Conservation (phyloP, 2,797 vertebrate species). For the Mormyrops boulengeri region DNA sequence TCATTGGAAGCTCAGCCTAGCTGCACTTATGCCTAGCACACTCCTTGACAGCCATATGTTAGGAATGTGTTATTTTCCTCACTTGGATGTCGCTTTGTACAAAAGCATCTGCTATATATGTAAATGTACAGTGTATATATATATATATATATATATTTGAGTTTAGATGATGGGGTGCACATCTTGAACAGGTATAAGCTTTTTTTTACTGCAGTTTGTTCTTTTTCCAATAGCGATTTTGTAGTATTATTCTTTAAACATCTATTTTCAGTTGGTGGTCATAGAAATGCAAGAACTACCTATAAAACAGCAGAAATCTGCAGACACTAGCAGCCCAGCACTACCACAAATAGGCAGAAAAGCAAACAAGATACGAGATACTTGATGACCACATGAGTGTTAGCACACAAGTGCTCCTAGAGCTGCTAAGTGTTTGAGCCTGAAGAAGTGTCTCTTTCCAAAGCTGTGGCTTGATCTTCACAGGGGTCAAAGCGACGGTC, state of each 20-base stretch:
- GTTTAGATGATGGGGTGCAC: neutral
- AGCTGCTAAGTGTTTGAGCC: neutral
- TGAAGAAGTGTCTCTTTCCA: slow-evolving; percentile 20
- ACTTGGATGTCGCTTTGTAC: neutral
- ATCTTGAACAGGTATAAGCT: neutral
- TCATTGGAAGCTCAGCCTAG: neutral
- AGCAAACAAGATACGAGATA: neutral
- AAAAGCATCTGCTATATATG: neutral
- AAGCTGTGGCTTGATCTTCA: slow-evolving; percentile 27
- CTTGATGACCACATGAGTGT: neutral
- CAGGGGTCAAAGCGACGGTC: slow-evolving; percentile 45
- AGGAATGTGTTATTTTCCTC: neutral
- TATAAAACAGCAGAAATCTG: neutral
- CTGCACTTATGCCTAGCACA: neutral
- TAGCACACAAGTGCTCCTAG: neutral
- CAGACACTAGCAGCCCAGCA: neutral
- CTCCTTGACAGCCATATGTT: neutral
- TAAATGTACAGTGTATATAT: too few species aligned
- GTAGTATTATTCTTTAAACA: neutral
- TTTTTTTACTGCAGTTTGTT: neutral
- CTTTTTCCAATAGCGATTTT: neutral
- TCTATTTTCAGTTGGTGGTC: neutral
- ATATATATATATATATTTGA: too few species aligned
- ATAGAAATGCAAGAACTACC: neutral
- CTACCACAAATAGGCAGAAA: neutral